Percentiles rank a stretch among this genome's conserved stretches.
These are phyloP conservation scores for Benitochromis conjunctus DNA, from an alignment of 2,113 vertebrate genomes.

Conservation along the genomic window DNA sequence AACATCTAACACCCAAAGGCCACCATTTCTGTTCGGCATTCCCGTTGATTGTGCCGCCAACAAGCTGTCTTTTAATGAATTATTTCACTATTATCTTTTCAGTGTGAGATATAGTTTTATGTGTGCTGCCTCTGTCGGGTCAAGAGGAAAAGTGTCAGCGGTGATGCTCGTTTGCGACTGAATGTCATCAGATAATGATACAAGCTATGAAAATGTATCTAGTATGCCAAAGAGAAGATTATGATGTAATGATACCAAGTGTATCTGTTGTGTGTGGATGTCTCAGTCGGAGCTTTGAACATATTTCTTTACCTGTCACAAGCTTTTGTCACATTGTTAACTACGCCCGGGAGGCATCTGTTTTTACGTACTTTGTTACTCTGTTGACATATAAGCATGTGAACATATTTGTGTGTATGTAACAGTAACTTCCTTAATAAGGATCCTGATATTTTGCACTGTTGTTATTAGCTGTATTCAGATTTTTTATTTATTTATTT, in stretches of 20 bases:
- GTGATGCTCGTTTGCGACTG: background rate
- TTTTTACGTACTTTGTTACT: background rate
- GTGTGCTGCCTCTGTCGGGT: background rate
- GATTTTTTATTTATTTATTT: background rate
- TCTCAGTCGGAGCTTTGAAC: background rate
- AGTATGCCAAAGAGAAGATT: background rate
- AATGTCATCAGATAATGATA: constrained; percentile 15
- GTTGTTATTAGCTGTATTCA: background rate
- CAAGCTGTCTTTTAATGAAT: background rate
- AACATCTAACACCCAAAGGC: background rate
- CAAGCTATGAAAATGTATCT: background rate
- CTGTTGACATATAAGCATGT: background rate
- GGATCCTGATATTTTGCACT: background rate
- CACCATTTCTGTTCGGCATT: background rate
- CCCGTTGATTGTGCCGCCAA: background rate
- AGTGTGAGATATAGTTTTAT: background rate
- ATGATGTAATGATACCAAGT: background rate
- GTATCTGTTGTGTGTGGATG: background rate
- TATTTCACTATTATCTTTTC: constrained; percentile 1
- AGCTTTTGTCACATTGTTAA: background rate
- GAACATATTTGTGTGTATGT: background rate
- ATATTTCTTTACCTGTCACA: background rate
- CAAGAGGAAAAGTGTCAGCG: constrained; percentile 20
- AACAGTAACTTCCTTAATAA: background rate
- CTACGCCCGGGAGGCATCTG: background rate